Evolutionary conservation across 1,140 invertebrate genomes (phyloP), one percentile per base, ranked within the genome.

Genomic region (Sycophaga agraensis): DNA sequence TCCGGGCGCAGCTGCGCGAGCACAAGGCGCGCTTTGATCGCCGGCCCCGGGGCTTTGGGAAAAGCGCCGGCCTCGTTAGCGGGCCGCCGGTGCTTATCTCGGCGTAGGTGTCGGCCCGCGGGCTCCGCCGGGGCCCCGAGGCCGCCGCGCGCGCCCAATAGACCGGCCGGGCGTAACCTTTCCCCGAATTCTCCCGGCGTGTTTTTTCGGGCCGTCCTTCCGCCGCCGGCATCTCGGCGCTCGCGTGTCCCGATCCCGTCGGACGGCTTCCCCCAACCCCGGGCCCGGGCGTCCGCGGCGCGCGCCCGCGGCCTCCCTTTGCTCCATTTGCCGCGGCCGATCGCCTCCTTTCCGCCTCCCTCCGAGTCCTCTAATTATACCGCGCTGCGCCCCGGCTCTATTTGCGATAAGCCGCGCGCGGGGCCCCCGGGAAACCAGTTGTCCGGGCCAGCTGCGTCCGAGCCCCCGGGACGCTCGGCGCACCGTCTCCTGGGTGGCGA

Each of bases 241-340:
- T 59, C 59, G 50, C 59, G 51, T 61, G 50, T 55, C 59, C 48
- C 50, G 43, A 54, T 61, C 59, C 55, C 50, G 59, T 61, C 48
- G 42, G 24, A 54, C 58, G 19, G 58, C 58, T 45, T 54, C 40
- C 24, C 40, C 49, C 28, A 43, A 31, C 42, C 50, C 50, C 59
- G 45, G 54, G 53, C 43, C 50, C 43, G 42, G 34, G 11, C 35
- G 42, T 50, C 22, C 28, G 4, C 17, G 26, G 17, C 34, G 2
- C 50, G 14, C 45, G 14, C 48, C 14, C 43, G 35, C 28, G 17
- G 43, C 39, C 58, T 11, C 31, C 49, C 24, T 14, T 45, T 49
- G 16, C n/a, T 57, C 26, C 28, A 22, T 45, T 37, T 19, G 24
- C 11, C 40, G 42, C 58, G 57, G 58, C 66, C 39, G 37, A 59